Evolutionary conservation across 2,888 invertebrate species (phyloP).

Genomic region (Calephelis perditalis): DNA sequence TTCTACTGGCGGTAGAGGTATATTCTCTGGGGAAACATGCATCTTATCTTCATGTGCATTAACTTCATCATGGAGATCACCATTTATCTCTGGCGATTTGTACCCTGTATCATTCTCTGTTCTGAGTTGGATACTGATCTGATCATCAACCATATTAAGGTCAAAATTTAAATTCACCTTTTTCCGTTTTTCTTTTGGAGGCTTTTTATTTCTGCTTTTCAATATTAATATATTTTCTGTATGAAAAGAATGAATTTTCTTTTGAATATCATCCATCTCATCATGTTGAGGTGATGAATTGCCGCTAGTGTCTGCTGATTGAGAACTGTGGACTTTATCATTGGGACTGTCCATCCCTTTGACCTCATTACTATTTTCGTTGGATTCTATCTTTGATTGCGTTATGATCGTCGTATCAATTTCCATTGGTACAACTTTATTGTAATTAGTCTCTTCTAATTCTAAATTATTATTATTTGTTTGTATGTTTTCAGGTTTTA

Average conservation of each 20-base stretch:
- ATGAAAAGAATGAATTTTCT: constrained; percentile 80
- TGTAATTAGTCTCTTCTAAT: constrained; percentile 55
- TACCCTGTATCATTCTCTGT: constrained; percentile 50
- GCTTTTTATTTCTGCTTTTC: constrained; percentile 79
- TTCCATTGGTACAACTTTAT: constrained; percentile 66
- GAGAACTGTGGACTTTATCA: constrained; percentile 58
- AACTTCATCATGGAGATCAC: constrained; percentile 56
- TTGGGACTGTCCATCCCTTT: constrained; percentile 56
- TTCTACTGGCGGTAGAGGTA: constrained; percentile 62
- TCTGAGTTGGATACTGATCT: constrained; percentile 68
- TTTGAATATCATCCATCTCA: constrained; percentile 80
- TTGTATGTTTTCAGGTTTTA: constrained; percentile 48
- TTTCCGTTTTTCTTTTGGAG: constrained; percentile 70
- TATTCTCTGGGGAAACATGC: constrained; percentile 60
- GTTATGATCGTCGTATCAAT: constrained; percentile 60
- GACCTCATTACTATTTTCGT: constrained; percentile 44
- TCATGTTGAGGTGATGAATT: constrained; percentile 72
- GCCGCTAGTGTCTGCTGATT: constrained; percentile 69
- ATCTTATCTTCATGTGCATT: constrained; percentile 48
- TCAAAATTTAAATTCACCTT: constrained; percentile 76
- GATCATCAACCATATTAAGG: constrained; percentile 73
- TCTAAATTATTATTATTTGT: constrained; percentile 62
- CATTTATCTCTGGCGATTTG: constrained; percentile 52
- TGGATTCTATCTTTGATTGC: constrained; percentile 56
- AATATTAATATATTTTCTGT: constrained; percentile 80